These are phyloP conservation scores for Isaurus tuberculatus DNA, from an alignment of 92 coral and sea anemone species.

Conservation along the genomic window DNA sequence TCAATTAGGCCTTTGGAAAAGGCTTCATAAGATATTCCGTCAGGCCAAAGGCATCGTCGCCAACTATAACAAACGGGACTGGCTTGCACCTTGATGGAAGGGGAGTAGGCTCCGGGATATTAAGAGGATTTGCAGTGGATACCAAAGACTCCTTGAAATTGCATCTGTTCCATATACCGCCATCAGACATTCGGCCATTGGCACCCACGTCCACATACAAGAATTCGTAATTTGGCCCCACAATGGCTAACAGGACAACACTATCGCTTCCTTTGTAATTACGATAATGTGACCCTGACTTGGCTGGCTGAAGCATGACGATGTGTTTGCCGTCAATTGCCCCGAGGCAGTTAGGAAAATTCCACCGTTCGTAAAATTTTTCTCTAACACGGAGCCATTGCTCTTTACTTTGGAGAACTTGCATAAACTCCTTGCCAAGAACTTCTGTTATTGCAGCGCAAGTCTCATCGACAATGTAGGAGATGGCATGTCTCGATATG, in stretches of 20 bases:
- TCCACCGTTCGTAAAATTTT: neutral
- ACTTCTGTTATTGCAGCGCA: neutral
- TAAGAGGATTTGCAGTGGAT: neutral
- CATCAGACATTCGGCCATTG: slow-evolving; percentile 20
- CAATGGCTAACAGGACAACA: neutral
- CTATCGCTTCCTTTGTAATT: neutral
- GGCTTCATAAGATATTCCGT: slow-evolving; percentile 2
- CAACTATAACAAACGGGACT: neutral
- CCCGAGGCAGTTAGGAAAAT: slow-evolving; percentile 3
- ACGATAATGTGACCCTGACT: neutral
- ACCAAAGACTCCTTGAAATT: neutral
- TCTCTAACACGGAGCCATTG: neutral
- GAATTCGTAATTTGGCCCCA: slow-evolving; percentile 11
- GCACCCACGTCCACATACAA: slow-evolving; percentile 22
- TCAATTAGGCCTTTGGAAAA: neutral
- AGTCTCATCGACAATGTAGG: neutral
- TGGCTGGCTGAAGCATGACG: neutral
- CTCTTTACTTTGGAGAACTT: neutral
- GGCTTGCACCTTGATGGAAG: neutral
- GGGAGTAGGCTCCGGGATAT: neutral
- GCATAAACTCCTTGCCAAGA: neutral
- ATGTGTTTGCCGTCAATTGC: slow-evolving; percentile 10
- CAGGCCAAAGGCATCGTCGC: slow-evolving; percentile 13
- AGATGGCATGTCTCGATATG: neutral
- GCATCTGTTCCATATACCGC: neutral